A percentile compares a stretch with the other conserved stretches of the same genome.
These are phyloP conservation scores for Drosophila baimaii DNA, from an alignment of 1,140 invertebrate genomes.

Conservation along the genomic window DNA sequence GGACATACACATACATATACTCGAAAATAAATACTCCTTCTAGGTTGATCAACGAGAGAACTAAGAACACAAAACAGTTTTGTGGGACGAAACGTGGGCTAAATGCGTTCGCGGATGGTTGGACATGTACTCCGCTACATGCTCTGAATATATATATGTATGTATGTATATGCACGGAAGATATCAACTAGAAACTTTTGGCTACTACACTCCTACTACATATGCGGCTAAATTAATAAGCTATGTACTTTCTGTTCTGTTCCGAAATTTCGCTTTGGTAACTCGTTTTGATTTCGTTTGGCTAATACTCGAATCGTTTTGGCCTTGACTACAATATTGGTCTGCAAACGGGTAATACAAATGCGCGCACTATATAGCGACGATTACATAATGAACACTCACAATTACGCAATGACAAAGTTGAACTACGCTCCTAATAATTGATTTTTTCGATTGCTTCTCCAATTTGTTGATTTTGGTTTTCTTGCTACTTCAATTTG, in stretches of 20 bases:
- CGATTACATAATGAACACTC: constrained; percentile 47
- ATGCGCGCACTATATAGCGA: constrained; percentile 41
- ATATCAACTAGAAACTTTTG: constrained; percentile 62
- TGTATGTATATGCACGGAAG: constrained; percentile 61
- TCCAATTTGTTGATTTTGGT: constrained; percentile 51
- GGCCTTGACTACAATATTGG: constrained; percentile 57
- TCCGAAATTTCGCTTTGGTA: constrained; percentile 69
- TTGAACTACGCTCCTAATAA: constrained; percentile 75
- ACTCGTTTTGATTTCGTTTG: constrained; percentile 43
- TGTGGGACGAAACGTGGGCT: constrained; percentile 16
- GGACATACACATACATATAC: constrained; percentile 37
- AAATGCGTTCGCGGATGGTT: constrained; percentile 36
- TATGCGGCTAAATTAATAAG: constrained; percentile 45
- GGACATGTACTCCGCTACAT: constrained; percentile 18
- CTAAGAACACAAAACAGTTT: constrained; percentile 49
- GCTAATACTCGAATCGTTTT: constrained; percentile 72
- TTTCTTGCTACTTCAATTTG: constrained; percentile 48
- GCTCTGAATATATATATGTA: no score
- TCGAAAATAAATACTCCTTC: constrained; percentile 70
- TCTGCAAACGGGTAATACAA: constrained; percentile 54
- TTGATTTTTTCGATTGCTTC: constrained; percentile 80
- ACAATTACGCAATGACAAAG: constrained; percentile 58
- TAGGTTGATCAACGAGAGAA: constrained; percentile 54
- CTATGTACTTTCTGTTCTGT: constrained; percentile 26
- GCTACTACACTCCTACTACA: constrained; percentile 69